Evolutionary conservation across 2,797 vertebrate genomes (phyloP).

Genomic region (Delichon dasypus): DNA sequence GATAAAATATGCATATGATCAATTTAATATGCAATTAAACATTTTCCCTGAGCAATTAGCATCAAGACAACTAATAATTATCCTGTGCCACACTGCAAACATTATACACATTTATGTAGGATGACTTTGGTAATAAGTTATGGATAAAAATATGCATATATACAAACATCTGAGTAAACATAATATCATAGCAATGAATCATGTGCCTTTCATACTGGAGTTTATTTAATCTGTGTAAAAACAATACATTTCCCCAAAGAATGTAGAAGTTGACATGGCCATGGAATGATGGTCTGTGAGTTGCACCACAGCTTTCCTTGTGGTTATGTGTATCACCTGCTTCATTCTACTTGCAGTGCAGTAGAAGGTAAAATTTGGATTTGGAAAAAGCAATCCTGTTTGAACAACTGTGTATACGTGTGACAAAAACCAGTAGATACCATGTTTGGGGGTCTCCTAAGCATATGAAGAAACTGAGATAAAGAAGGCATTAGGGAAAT

Average conservation of each 20-base stretch:
- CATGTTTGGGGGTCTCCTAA: neutral
- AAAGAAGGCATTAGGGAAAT: neutral
- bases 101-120: constrained; percentile 12
- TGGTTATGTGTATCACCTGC: neutral
- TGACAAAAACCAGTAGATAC: accelerated
- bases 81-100: neutral
- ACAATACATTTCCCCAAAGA: neutral
- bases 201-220: neutral
- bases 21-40: constrained; percentile 58
- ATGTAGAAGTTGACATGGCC: neutral
- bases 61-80: constrained; percentile 61
- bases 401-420: neutral
- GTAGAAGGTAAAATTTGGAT: neutral
- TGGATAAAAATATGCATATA: constrained; percentile 28
- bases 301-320: neutral
- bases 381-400: neutral
- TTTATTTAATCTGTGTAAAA: neutral
- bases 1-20: constrained; percentile 42
- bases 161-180: constrained; percentile 26
- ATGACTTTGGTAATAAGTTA: constrained; percentile 35
- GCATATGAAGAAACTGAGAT: neutral
- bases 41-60: constrained; percentile 45
- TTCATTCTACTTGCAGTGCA: neutral
- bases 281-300: neutral
- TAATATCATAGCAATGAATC: neutral